Conservation (phyloP, 53 echinoderm and acorn worm genomes). For the Echinarachnius parma region DNA sequence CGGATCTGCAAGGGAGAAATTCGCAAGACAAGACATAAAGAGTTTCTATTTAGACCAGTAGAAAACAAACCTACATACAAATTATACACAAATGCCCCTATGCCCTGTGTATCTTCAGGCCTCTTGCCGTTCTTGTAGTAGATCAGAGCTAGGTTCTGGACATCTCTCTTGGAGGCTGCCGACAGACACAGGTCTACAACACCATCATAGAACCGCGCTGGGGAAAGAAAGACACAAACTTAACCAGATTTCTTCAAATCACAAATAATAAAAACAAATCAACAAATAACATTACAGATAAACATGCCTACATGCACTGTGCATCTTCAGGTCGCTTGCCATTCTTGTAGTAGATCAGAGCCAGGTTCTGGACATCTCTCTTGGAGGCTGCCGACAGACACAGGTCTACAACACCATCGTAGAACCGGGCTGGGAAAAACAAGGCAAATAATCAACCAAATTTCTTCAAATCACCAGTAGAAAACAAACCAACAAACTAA, state of each 20-base stretch:
- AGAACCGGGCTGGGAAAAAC: too few species aligned
- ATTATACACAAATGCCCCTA: constrained; percentile 71
- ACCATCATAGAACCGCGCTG: constrained; percentile 89
- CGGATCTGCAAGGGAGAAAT: too few species aligned
- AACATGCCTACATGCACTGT: constrained; percentile 81
- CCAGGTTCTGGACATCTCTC: constrained; percentile 55
- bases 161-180: constrained; percentile 73
- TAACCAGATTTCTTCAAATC: too few species aligned
- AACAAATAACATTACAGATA: not conserved
- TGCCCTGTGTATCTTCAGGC: constrained; percentile 68
- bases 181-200: constrained; percentile 85
- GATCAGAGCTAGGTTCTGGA: constrained; percentile 45
- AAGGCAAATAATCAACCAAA: too few species aligned
- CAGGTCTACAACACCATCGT: too few species aligned
- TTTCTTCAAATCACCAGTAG: too few species aligned
- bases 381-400: constrained; percentile 71
- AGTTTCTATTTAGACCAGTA: too few species aligned
- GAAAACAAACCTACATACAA: too few species aligned
- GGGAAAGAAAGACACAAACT: too few species aligned
- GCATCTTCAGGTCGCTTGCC: constrained; percentile 83
- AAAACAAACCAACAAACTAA: too few species aligned
- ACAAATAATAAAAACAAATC: not conserved
- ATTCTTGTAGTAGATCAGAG: constrained; percentile 26
- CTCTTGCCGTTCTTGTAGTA: constrained; percentile 58
- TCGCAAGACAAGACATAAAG: too few species aligned